Base-by-base conservation (phyloP, 2,888 invertebrate species). In the Autographa pulchrina region DNA sequence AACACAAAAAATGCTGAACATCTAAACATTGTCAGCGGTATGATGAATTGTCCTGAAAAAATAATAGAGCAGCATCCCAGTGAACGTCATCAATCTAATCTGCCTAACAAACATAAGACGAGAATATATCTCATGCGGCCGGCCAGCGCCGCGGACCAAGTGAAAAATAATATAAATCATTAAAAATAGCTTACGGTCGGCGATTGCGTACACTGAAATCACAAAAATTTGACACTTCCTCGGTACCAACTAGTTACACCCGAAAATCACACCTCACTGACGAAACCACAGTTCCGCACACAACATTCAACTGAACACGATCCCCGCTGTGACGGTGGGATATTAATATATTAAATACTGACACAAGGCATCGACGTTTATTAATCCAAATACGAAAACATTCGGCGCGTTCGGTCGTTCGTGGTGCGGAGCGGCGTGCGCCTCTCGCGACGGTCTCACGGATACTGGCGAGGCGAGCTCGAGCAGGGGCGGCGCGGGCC, bases 401-500 rank as follows among this genome's bases (percentile, higher is more conserved):
- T 79, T 85, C 83, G 81, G 75, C 81, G 81, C 83, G 82, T 79
- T 86, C 83, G 84, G 72, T 81, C 81, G 81, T 81, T 80, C 82
- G 83, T 69, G 72, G 65, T 74, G 68, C 38, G 72, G 65, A 72
- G 83, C 83, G 82, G 78, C 88, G 88, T 84, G 71, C 87, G 82
- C 76, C 70, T 68, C 78, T 52, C 70, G 82, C 85, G 84, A 87
- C 87, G 80, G 63, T 64, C 60, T 52, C 68, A 85, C 88, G 88
- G 89, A 84, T 81, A 92, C 93, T 91, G 86, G 87, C 81, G 82
- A 83, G 83, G 75, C 85, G 86, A 41, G 75, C 74, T 70, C 72
- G 73, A 73, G 78, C 88, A 84, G 89, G 89, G 86, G 81, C 81
- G 84, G 84, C 64, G 76, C 59, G 67, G 62, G 67, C 62, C 72